These are phyloP conservation scores for Imbricaverruca yamaguchii DNA, from an alignment of 2,888 invertebrate species.

Conservation along the genomic window DNA sequence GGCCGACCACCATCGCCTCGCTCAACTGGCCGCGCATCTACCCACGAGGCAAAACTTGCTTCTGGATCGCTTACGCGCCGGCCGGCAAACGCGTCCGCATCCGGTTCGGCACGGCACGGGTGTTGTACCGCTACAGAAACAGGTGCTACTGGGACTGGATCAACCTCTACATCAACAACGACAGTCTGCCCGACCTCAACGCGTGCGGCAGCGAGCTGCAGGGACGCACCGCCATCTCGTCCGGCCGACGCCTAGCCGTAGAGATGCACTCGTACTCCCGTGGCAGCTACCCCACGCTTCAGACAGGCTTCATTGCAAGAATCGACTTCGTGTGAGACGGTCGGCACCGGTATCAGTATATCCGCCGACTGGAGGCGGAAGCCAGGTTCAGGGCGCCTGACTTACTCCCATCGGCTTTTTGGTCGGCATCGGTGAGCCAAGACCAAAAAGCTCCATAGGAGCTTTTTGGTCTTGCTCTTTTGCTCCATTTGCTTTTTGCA, in stretches of 20 bases:
- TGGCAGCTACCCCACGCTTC: background rate
- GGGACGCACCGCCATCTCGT: background rate
- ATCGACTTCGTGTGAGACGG: constrained; percentile 11
- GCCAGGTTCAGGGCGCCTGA: too few relatives aligned
- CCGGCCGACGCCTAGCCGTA: background rate
- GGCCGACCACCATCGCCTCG: constrained; percentile 12
- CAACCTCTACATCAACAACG: background rate
- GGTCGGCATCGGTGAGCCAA: too few relatives aligned
- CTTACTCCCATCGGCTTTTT: too few relatives aligned
- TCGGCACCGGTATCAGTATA: too few relatives aligned
- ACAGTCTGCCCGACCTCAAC: background rate
- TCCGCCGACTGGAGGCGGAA: too few relatives aligned
- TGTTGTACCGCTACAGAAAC: background rate
- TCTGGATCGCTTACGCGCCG: background rate
- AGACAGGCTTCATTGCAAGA: constrained; percentile 23
- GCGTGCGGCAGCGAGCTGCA: background rate
- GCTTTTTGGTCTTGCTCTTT: too few relatives aligned
- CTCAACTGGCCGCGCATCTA: constrained; percentile 22
- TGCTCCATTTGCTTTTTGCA: too few relatives aligned
- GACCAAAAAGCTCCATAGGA: too few relatives aligned
- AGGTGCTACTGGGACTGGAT: background rate
- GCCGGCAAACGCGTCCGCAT: background rate
- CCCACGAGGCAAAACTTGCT: background rate
- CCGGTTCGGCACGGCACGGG: background rate
- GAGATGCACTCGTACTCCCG: background rate